Evolutionary conservation across 1,140 invertebrate species (phyloP).

Genomic region (Aphelinus certus): DNA sequence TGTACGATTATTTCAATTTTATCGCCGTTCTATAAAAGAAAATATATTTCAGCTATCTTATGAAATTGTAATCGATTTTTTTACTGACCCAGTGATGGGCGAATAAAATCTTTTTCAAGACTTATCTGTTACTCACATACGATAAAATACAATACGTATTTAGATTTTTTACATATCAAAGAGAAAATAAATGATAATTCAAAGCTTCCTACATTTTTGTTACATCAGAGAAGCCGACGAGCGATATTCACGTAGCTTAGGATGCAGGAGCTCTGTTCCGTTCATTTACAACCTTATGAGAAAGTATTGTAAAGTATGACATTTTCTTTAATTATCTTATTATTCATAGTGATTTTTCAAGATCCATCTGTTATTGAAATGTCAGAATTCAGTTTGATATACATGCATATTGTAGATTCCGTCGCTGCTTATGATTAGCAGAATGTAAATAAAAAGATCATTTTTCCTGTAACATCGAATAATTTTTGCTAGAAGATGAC

Average conservation of each 20-base stretch:
- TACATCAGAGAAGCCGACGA: neutral
- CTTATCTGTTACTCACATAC: neutral
- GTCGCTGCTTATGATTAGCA: neutral
- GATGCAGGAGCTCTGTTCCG: too few species aligned
- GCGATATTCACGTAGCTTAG: constrained; percentile 2
- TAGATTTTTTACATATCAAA: constrained; percentile 38
- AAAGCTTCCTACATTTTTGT: constrained; percentile 6
- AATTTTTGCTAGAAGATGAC: constrained; percentile 5
- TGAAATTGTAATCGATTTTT: neutral
- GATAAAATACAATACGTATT: constrained; percentile 3
- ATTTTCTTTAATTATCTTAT: too few species aligned
- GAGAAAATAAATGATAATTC: constrained; percentile 5
- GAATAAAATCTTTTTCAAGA: constrained; percentile 4
- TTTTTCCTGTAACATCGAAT: constrained; percentile 36
- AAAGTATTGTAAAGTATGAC: too few species aligned
- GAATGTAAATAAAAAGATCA: constrained; percentile 26
- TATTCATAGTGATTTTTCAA: too few species aligned
- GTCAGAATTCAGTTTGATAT: neutral
- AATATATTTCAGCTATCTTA: neutral
- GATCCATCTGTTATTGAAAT: neutral
- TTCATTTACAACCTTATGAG: too few species aligned
- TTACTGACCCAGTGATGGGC: neutral
- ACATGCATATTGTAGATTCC: neutral
- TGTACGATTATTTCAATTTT: constrained; percentile 1
- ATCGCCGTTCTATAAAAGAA: neutral